Evolutionary conservation across 2,113 vertebrate genomes (phyloP).

Genomic region (Hypocryptadius cinnamomeus): DNA sequence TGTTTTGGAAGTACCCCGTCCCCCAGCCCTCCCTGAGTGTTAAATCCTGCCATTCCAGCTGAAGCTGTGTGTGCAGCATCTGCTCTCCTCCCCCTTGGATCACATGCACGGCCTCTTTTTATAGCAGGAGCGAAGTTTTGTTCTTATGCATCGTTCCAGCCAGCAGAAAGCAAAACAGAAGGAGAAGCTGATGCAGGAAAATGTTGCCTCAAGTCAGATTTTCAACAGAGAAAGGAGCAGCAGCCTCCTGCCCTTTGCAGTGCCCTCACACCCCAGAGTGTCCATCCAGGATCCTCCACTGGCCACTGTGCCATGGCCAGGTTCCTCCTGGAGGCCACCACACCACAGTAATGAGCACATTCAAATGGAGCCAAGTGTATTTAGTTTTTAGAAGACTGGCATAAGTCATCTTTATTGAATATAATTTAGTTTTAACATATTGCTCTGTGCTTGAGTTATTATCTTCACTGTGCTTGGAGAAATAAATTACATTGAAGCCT

Average conservation of each 20-base stretch:
- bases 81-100: slow-evolving; percentile 15
- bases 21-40: neutral
- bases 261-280: neutral
- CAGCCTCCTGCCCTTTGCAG: neutral
- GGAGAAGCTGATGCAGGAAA: neutral
- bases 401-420: slow-evolving; percentile 68
- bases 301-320: neutral
- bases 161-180: slow-evolving; percentile 25
- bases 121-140: neutral
- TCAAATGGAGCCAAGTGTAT: slow-evolving; percentile 45
- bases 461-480: slow-evolving; percentile 65
- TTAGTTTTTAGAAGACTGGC: slow-evolving; percentile 61
- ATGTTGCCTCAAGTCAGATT: neutral
- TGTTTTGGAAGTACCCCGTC: neutral
- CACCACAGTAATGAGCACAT: neutral
- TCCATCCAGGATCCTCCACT: neutral
- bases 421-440: slow-evolving; percentile 73
- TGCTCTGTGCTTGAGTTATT: slow-evolving; percentile 67
- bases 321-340: neutral
- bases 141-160: slow-evolving; percentile 9
- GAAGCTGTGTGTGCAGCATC: neutral
- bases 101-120: slow-evolving; percentile 17
- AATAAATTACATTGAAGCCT: slow-evolving; percentile 69
- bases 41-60: neutral
- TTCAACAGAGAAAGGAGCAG: neutral